phyloP scores from a whole-genome alignment of 2,888 invertebrate species.

The Erebia palarica region DNA sequence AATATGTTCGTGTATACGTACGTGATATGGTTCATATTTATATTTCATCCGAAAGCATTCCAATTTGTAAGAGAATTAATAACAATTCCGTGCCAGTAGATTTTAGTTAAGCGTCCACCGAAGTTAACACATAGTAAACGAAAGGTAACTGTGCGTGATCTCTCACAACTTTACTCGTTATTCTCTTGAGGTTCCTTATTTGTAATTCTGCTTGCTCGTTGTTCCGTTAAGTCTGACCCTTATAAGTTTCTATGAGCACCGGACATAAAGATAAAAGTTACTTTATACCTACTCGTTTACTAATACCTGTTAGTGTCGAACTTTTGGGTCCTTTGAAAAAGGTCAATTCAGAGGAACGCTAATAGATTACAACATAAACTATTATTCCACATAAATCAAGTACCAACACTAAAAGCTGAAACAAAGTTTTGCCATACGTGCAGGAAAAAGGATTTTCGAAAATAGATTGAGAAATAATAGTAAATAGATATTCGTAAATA shows the following conservation, averaged over 20 bases:
- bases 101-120: slow-evolving; percentile 16
- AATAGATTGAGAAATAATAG: too few species aligned
- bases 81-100: slow-evolving; percentile 16
- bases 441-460: too few species aligned
- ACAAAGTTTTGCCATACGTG: too few species aligned
- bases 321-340: too few species aligned
- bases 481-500: too few species aligned
- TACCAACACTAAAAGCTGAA: too few species aligned
- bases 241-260: slow-evolving; percentile 38
- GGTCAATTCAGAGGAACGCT: too few species aligned
- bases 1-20: too few species aligned
- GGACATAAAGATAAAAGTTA: slow-evolving; percentile 25
- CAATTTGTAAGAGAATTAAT: slow-evolving; percentile 5
- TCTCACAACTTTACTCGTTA: slow-evolving; percentile 43
- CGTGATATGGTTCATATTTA: not conserved
- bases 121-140: slow-evolving; percentile 47
- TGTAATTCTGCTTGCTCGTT: slow-evolving; percentile 45
- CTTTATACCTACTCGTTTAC: not conserved
- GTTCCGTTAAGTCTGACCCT: slow-evolving; percentile 42
- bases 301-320: not conserved
- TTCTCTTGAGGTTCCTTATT: slow-evolving; percentile 43
- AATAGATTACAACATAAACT: too few species aligned
- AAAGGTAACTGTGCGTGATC: slow-evolving; percentile 42
- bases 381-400: too few species aligned
- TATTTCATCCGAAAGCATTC: not conserved